Evolutionary conservation across 2,797 vertebrate species (phyloP).

Genomic region (Anguilla obscura): DNA sequence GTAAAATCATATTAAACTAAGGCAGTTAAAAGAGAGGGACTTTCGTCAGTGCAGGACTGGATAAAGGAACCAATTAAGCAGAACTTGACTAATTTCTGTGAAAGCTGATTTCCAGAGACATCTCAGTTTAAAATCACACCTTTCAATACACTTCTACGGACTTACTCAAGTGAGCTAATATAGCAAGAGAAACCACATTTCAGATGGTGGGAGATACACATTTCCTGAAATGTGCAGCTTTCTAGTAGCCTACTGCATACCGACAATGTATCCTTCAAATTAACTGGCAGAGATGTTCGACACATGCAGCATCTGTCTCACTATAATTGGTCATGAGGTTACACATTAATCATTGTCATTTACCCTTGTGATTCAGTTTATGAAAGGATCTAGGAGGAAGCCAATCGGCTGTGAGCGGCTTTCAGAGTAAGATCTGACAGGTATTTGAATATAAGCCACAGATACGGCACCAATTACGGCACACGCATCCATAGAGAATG

Average conservation of each 20-base stretch:
- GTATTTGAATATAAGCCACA: neutral
- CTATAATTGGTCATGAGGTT: neutral
- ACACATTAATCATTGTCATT: neutral
- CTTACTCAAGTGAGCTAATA: neutral
- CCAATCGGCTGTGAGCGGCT: too few relatives aligned
- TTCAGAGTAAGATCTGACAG: neutral
- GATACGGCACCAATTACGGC: neutral
- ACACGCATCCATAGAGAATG: neutral
- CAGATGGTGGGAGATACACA: neutral
- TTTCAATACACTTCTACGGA: neutral
- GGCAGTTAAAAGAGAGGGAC: neutral
- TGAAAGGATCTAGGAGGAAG: neutral
- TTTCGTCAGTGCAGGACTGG: neutral
- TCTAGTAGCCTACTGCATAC: neutral
- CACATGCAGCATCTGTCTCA: neutral
- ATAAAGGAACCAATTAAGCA: constrained; percentile 21
- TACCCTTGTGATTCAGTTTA: too few relatives aligned
- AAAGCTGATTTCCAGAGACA: neutral
- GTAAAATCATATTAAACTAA: neutral
- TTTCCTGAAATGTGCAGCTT: neutral
- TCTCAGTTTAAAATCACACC: neutral
- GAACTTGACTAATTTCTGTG: constrained; percentile 22
- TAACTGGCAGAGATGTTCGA: too few relatives aligned
- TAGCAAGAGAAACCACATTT: neutral
- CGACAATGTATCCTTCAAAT: too few relatives aligned